Conservation (phyloP, 2,797 vertebrate species). For the Antrozous pallidus region DNA sequence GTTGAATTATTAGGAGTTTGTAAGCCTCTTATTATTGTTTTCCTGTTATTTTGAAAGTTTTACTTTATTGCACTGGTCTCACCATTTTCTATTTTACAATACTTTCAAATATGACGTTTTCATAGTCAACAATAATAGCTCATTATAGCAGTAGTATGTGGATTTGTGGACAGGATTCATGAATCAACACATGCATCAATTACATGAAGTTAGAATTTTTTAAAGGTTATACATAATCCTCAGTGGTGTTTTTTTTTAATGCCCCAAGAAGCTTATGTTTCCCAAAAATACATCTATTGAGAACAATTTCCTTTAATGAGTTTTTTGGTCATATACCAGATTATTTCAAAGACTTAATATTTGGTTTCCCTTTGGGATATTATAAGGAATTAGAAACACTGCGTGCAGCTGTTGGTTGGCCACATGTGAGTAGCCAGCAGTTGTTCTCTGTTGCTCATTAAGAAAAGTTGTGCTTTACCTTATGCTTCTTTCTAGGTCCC, state of each 20-base stretch:
- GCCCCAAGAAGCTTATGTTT: not conserved
- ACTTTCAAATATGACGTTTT: not conserved
- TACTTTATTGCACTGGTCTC: not conserved
- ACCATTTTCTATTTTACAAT: not conserved
- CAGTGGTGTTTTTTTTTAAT: not conserved
- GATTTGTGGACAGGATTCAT: not conserved
- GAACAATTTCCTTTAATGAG: not conserved
- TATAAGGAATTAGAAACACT: constrained; percentile 1
- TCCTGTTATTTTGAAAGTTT: not conserved
- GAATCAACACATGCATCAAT: not conserved
- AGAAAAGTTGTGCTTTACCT: not conserved
- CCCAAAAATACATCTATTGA: not conserved
- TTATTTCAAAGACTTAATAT: not conserved
- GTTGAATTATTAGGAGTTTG: constrained; percentile 14
- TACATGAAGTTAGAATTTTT: not conserved
- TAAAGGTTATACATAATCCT: not conserved
- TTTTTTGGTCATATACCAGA: not conserved
- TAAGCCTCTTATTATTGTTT: not conserved
- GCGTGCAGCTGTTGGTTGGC: not conserved
- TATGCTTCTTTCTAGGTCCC: not conserved
- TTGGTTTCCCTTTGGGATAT: not conserved
- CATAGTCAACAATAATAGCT: not conserved
- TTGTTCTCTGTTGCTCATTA: not conserved
- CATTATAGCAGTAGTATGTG: not conserved
- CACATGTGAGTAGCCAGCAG: not conserved